Evolutionary conservation across 2,797 vertebrate genomes (phyloP).

Genomic region (Microctenopoma stevenorrisi): DNA sequence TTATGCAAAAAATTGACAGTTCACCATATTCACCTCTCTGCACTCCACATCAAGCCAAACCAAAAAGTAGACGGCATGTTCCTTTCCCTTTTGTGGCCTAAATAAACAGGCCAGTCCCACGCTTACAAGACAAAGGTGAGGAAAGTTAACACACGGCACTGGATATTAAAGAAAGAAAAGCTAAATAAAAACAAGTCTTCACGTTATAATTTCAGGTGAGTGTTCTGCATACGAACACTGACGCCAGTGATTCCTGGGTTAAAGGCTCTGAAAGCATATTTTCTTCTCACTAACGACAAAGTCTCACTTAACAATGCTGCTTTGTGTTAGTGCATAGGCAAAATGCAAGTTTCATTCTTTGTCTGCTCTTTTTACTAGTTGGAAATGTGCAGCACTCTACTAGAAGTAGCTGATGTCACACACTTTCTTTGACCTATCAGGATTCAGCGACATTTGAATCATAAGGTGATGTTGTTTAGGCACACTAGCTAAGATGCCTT

Average conservation of each 20-base stretch:
- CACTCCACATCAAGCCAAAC: constrained; percentile 54
- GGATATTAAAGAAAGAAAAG: constrained; percentile 9
- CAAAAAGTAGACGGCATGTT: constrained; percentile 24
- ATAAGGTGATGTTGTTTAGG: constrained; percentile 3
- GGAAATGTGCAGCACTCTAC: background rate
- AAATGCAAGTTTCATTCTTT: constrained; percentile 2
- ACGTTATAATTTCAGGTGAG: constrained; percentile 1
- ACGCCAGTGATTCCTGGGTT: background rate
- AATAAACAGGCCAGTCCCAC: constrained; percentile 30
- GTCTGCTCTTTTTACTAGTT: background rate
- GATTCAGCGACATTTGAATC: constrained; percentile 1
- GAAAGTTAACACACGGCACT: constrained; percentile 12
- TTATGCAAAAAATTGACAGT: constrained; percentile 2
- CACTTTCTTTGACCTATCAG: background rate
- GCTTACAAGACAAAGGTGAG: constrained; percentile 32
- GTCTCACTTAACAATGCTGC: background rate
- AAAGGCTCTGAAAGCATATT: background rate
- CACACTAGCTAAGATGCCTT: background rate
- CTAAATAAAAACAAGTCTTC: background rate
- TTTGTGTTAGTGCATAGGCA: background rate
- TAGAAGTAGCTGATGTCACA: background rate
- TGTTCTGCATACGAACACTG: background rate
- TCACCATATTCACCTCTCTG: constrained; percentile 28
- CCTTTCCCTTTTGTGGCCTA: constrained; percentile 55
- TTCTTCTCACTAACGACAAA: background rate